These are phyloP conservation scores for Oceanites oceanicus DNA, from an alignment of 2,113 vertebrate genomes.

Conservation along the genomic window DNA sequence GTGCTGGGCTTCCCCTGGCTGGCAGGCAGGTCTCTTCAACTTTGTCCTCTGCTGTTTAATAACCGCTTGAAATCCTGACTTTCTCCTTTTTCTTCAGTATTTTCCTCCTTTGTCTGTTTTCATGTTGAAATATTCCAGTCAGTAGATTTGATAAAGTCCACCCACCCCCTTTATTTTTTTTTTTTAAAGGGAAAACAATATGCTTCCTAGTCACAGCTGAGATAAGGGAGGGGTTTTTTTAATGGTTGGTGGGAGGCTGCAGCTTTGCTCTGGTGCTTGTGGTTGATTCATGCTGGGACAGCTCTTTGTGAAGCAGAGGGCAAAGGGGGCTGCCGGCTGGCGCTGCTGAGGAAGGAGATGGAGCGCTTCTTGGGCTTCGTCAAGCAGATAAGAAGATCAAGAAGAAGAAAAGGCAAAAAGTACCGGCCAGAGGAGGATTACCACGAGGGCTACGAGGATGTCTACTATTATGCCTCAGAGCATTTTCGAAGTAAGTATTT, in stretches of 20 bases:
- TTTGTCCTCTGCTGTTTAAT: constrained; percentile 62
- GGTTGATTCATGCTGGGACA: constrained; percentile 47
- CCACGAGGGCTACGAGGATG: constrained; percentile 97
- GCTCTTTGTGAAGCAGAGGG: constrained; percentile 43
- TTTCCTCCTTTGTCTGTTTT: background rate
- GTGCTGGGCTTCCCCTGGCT: constrained; percentile 63
- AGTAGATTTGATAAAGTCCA: constrained; percentile 12
- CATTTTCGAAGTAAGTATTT: constrained; percentile 87
- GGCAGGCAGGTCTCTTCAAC: constrained; percentile 72
- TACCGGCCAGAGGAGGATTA: constrained; percentile 98
- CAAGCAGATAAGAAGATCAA: constrained; percentile 88
- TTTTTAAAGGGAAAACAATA: background rate
- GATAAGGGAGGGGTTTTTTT: background rate
- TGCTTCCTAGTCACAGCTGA: background rate
- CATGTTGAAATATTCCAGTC: background rate
- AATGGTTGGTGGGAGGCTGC: constrained; percentile 9
- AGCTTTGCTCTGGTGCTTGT: background rate
- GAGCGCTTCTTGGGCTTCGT: constrained; percentile 94
- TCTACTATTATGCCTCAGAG: constrained; percentile 96
- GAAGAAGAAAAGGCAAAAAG: constrained; percentile 94
- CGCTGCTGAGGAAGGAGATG: constrained; percentile 71
- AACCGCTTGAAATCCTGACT: background rate
- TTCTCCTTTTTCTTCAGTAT: background rate
- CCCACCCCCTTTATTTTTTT: fast-evolving
- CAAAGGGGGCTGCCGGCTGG: constrained; percentile 8